Evolutionary conservation across 2,888 invertebrate genomes (phyloP).

Genomic region (Hydrotaea diabolus): DNA sequence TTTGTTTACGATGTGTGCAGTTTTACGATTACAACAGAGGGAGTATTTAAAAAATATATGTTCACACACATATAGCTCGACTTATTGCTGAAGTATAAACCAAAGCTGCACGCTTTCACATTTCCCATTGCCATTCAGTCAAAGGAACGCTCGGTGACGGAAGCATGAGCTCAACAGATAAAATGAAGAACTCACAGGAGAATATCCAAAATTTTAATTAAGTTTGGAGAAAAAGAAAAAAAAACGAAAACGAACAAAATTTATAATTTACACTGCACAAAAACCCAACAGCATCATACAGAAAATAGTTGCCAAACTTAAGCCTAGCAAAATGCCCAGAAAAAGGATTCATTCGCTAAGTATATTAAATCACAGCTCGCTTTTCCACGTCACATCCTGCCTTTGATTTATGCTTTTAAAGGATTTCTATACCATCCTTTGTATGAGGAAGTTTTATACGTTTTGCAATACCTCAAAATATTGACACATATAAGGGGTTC

Average conservation of each 20-base stretch:
- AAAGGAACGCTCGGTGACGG: not conserved
- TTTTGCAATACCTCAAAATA: too few relatives aligned
- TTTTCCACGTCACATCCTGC: too few relatives aligned
- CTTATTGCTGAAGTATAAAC: constrained; percentile 8
- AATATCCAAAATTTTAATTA: constrained; percentile 20
- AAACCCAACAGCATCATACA: not conserved
- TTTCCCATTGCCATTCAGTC: constrained; percentile 11
- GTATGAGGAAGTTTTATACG: too few relatives aligned
- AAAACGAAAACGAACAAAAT: not conserved
- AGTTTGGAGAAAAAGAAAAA: not conserved
- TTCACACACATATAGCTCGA: not conserved
- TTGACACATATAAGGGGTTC: too few relatives aligned
- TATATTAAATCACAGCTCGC: not conserved
- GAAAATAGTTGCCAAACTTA: not conserved
- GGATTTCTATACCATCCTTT: too few relatives aligned
- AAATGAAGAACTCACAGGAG: not conserved
- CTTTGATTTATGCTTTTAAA: too few relatives aligned
- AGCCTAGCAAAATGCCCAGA: not conserved
- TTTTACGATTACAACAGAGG: constrained; percentile 41
- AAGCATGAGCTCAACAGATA: not conserved
- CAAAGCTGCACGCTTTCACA: not conserved
- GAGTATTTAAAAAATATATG: constrained; percentile 23
- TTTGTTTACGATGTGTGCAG: constrained; percentile 57
- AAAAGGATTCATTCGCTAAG: not conserved
- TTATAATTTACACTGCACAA: not conserved